These are phyloP conservation scores for Melitaea athalia DNA, from an alignment of 2,888 invertebrate species.

Conservation along the genomic window DNA sequence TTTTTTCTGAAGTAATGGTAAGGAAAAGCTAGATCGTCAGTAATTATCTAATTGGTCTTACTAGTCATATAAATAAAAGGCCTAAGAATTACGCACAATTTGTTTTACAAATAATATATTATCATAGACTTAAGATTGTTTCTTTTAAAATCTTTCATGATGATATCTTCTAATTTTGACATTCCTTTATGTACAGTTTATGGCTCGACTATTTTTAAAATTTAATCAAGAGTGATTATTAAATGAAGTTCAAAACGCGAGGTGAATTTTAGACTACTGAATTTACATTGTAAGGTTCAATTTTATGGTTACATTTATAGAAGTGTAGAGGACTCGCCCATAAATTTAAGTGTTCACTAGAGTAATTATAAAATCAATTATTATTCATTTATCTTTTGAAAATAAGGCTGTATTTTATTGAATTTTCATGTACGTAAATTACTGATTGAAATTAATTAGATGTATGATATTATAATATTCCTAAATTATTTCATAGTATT, in stretches of 20 bases:
- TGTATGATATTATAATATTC: constrained; percentile 63
- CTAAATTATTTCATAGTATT: constrained; percentile 82
- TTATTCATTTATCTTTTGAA: constrained; percentile 67
- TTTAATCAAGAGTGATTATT: constrained; percentile 67
- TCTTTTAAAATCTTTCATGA: constrained; percentile 33
- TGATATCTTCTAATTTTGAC: constrained; percentile 69
- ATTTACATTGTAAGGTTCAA: constrained; percentile 63
- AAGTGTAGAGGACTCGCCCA: constrained; percentile 64
- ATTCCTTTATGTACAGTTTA: constrained; percentile 67
- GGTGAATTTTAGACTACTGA: constrained; percentile 60
- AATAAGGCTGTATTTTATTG: constrained; percentile 74
- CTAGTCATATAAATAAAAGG: constrained; percentile 77
- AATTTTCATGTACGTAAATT: constrained; percentile 69
- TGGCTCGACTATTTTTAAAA: constrained; percentile 45
- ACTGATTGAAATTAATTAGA: constrained; percentile 60
- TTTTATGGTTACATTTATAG: constrained; percentile 63
- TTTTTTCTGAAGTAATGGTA: background rate
- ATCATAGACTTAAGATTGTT: constrained; percentile 33
- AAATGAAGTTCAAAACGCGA: constrained; percentile 71
- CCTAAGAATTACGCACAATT: constrained; percentile 75
- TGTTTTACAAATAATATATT: constrained; percentile 49
- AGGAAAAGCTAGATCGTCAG: constrained; percentile 34
- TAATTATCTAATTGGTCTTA: constrained; percentile 50
- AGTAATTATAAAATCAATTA: constrained; percentile 69
- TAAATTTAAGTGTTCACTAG: constrained; percentile 81